Base-by-base conservation (phyloP, 1,140 invertebrate species). In the Zaprionus kolodkinae region DNA sequence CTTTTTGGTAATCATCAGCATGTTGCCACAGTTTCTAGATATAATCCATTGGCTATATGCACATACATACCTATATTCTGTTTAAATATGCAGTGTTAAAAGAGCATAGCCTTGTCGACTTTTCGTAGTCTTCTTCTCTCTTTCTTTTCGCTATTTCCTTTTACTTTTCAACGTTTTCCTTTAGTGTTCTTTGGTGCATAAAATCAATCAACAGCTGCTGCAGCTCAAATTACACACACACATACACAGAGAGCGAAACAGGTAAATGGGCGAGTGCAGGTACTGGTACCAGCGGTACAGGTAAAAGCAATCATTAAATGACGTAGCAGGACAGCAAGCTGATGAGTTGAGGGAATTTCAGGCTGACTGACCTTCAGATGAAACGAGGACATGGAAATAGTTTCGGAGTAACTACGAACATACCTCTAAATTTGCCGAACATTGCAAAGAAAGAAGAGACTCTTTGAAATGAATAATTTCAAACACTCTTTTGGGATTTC, bases 151-250 rank as follows among this genome's bases (percentile, higher is more conserved):
- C 9, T 40, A 57, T 45, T 54, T 40, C 45, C 52, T 60, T 73
- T 68, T 63, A 79, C 56, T 48, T 65, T 73, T 30, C 33, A 21
- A 35, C 55, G 13, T 52, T 75, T 61, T 50, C 21, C 63, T 55
- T 61, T 76, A 72, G 65, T 72, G 83, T 79, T 73, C 76, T 62
- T 59, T 77, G 72, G 69, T 63, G 84, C 84, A 80, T 88, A 70
- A 88, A 87, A 80, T 87, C 84, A 84, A 80, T 88, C 80, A 87
- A 80, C 84, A 87, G 84, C 84, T 87, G 83, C 45, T 66, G 48
- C 72, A 73, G 62, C 70, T 87, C 80, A 79, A 75, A 69, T 87
- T 87, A 87, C 82, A 52, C 57, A 35, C 43, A 54, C 55, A 36
- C 55, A 30, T 6, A 33, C 17, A 67, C 54, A 59, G 15, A 9